phyloP scores from a whole-genome alignment of 2,888 invertebrate genomes.

The Spicauda simplicius region DNA sequence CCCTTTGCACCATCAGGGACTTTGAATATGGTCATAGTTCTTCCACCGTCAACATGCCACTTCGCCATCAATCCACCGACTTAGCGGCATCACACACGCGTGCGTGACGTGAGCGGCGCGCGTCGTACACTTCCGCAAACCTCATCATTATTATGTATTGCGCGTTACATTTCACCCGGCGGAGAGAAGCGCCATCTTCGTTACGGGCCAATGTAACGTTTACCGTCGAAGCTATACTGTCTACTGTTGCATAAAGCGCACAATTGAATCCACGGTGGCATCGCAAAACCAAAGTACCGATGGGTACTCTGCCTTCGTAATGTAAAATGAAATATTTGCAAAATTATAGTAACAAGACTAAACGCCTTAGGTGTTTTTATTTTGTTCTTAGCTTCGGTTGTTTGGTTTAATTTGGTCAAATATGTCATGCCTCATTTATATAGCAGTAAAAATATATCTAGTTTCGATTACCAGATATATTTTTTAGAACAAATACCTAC shows the following conservation, averaged over 20 bases:
- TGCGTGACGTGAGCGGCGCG: slow-evolving; percentile 49
- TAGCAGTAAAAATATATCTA: too few relatives aligned
- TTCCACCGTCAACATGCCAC: slow-evolving; percentile 4
- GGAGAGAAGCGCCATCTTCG: slow-evolving; percentile 46
- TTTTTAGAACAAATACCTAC: too few relatives aligned
- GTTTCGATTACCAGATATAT: too few relatives aligned
- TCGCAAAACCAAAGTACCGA: slow-evolving; percentile 11
- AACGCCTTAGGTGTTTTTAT: too few relatives aligned
- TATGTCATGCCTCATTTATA: too few relatives aligned
- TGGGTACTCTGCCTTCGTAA: too few relatives aligned
- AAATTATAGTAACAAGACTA: too few relatives aligned
- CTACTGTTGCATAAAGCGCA: slow-evolving; percentile 14
- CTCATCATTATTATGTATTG: slow-evolving; percentile 62
- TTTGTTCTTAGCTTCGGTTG: too few relatives aligned
- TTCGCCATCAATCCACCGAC: slow-evolving; percentile 1
- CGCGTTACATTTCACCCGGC: slow-evolving; percentile 54
- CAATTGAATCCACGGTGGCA: neutral
- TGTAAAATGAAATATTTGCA: too few relatives aligned
- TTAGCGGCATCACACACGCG: slow-evolving; percentile 36
- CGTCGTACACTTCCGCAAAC: slow-evolving; percentile 64
- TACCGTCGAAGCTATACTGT: slow-evolving; percentile 18
- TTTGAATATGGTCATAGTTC: neutral
- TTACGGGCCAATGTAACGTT: slow-evolving; percentile 28
- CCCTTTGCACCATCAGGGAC: neutral
- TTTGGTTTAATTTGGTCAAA: too few relatives aligned